Evolutionary conservation across 2,888 invertebrate species (phyloP), one percentile per base, ranked within the genome.

Genomic region (Ormia ochracea): DNA sequence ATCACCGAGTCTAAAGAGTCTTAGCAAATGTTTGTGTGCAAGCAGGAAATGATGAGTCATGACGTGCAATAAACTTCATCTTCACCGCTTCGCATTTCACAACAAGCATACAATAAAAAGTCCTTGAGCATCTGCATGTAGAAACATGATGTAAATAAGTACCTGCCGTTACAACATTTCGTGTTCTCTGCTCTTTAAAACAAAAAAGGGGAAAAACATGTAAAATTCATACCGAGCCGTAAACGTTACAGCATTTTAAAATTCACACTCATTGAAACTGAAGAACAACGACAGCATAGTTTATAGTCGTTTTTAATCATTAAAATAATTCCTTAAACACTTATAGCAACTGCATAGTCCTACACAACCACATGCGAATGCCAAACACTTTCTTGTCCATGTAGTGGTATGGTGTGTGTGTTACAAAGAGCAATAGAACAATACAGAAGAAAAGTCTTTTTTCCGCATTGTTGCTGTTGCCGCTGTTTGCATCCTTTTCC

Each of bases 401-500:
- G 12, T 12, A 9, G 45, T 14, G 10, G 61, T 26, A 50, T 50
- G 14, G 58, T 52, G 6, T 6, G 14, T 63, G 31, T 50, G 56
- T 63, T 19, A 58, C 45, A 59, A 33, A 50, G 31, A 74, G 31
- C 17, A 66, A 59, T 31, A 66, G 50, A 58, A 38, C 12, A 23
- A 74, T 48, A 54, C 17, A 26, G 56, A 3, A 41, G 31, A 56
- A 38, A 69, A 63, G 41, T 31, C 31, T 59, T 41, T 74, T 50
- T 63, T 52, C 38, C 17, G 10, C 14, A 14, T 52, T 38, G 28
- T 56, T 65, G 19, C n/a, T 63, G 41, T 17, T 63, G 72, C 59
- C 33, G 26, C 41, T 56, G 45, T 76, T 76, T 58, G 72, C 80
- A 73, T 80, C 76, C 80, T 80, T 80, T 80, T 80, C 80, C 80